Evolutionary conservation across 2,888 invertebrate species (phyloP), one percentile per base, ranked within the genome.

Genomic region (Keiferia lycopersicella): DNA sequence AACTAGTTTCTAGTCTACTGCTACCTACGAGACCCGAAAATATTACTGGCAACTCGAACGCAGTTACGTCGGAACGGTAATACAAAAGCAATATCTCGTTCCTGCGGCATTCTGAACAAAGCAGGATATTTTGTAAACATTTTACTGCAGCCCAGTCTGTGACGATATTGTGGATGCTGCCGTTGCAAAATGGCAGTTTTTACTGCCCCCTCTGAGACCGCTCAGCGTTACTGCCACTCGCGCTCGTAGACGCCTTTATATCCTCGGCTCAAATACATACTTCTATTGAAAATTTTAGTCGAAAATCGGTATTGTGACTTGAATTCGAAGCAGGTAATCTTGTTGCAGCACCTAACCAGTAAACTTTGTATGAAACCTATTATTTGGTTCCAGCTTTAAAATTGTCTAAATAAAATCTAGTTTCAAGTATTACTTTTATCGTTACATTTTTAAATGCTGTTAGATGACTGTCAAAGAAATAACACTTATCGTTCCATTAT

Each of bases 91-190:
- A 87, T 86, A 84, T 82, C 82, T 78, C 80, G 77, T 81, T 78
- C 72, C 75, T 80, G 78, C 73, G 77, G 77, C 77, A 76, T 78
- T 79, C 80, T 78, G 81, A 82, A 85, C 83, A 82, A 82, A 86
- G 84, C 81, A 79, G 82, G 82, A 86, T 83, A 87, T 88, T 88
- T 88, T 87, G 89, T 88, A 86, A 87, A 85, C 88, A 88, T 90
- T 90, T 90, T 90, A 90, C 84, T 87, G 81, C 87, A 84, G 74
- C 83, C 83, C 89, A 80, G 88, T 78, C 88, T 89, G 90, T 83
- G 86, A 83, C 88, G 83, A 81, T 87, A 88, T 88, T 88, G 87
- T 86, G 86, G 83, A 79, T 82, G 84, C 83, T 84, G 82, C 81
- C 82, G 83, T 76, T 80, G 84, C 86, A 87, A 84, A 85, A 88